These are phyloP conservation scores for Eudasyphora cyanicolor DNA, from an alignment of 2,888 invertebrate genomes.

Conservation along the genomic window DNA sequence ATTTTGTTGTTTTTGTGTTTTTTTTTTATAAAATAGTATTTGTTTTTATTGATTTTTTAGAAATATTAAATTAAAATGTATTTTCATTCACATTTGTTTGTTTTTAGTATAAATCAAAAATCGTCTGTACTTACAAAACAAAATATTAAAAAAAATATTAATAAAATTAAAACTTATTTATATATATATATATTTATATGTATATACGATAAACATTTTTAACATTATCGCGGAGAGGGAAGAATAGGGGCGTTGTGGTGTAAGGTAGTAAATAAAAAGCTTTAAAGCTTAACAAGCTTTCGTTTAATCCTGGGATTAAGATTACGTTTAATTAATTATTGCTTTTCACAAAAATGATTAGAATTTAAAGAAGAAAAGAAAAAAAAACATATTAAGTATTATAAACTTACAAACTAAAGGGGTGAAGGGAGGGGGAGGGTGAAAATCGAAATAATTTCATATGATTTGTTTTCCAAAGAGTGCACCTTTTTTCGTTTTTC, in stretches of 20 bases:
- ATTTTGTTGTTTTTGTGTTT: background rate
- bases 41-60: conserved; percentile 32
- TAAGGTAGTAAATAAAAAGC: conserved; percentile 22
- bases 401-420: conserved; percentile 49
- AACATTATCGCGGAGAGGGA: conserved; percentile 16
- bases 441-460: conserved; percentile 8
- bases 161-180: conserved; percentile 22
- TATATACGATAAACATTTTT: conserved; percentile 15
- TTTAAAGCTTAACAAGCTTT: conserved; percentile 55
- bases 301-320: conserved; percentile 15
- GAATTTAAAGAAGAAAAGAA: no score
- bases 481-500: conserved; percentile 50
- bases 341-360: conserved; percentile 55
- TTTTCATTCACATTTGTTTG: conserved; percentile 14
- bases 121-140: conserved; percentile 47
- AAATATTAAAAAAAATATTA: conserved; percentile 40
- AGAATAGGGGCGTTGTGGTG: background rate
- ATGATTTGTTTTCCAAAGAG: conserved; percentile 33
- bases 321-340: conserved; percentile 24
- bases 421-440: no score
- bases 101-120: conserved; percentile 62
- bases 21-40: conserved; percentile 52
- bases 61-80: conserved; percentile 47
- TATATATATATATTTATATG: no score
- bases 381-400: conserved; percentile 10